phyloP scores from a whole-genome alignment of 2,888 invertebrate species.

The Caenorhabditis sinica region DNA sequence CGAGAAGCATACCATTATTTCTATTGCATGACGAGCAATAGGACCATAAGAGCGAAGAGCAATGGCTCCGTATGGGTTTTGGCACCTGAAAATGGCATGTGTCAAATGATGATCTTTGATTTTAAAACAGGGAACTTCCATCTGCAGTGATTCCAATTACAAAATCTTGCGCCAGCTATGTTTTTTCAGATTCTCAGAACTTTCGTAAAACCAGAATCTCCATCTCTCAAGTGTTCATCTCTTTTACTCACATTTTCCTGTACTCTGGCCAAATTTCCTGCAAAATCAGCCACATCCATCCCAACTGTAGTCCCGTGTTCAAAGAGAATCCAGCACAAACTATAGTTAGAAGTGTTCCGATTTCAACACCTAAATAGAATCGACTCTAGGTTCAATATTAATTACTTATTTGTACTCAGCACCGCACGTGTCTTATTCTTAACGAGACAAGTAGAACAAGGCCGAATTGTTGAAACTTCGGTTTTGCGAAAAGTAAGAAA shows the following conservation, averaged over 20 bases:
- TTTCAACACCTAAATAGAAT: conserved; percentile 14
- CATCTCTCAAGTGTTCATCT: background rate
- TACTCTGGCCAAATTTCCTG: conserved; percentile 66
- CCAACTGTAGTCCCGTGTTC: conserved; percentile 62
- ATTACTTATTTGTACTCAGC: background rate
- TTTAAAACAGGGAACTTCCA: too few species aligned
- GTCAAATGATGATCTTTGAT: background rate
- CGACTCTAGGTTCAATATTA: background rate
- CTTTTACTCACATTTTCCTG: conserved; percentile 14
- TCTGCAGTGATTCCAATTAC: too few species aligned
- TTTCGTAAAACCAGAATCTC: background rate
- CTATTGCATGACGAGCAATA: conserved; percentile 40
- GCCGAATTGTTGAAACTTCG: background rate
- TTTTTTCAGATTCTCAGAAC: background rate
- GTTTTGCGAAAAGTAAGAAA: background rate
- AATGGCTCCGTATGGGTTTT: conserved; percentile 68
- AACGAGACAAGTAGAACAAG: background rate
- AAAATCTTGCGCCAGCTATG: too few species aligned
- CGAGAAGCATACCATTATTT: conserved; percentile 52
- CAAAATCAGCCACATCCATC: conserved; percentile 66
- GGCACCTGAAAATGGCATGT: conserved; percentile 48
- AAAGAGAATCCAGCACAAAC: conserved; percentile 55
- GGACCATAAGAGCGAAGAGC: conserved; percentile 62
- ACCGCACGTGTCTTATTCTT: too few species aligned
- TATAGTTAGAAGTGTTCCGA: conserved; percentile 54